Evolutionary conservation across 2,113 vertebrate genomes (phyloP).

Genomic region (Ornithorhynchus anatinus): DNA sequence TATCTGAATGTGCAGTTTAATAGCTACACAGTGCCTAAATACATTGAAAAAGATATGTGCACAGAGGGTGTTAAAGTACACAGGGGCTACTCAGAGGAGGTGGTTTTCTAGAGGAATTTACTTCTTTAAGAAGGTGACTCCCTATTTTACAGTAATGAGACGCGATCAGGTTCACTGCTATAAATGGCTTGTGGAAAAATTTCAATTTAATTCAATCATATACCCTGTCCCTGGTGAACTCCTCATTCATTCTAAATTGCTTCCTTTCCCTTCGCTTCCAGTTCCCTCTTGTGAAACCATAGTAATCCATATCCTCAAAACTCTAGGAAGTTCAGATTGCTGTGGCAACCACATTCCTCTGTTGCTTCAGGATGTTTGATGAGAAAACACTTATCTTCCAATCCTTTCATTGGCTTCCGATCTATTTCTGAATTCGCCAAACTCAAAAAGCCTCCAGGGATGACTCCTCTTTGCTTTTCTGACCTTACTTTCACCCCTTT

Average conservation of each 20-base stretch:
- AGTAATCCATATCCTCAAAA: not conserved
- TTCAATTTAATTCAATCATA: too few relatives aligned
- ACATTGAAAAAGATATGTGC: too few relatives aligned
- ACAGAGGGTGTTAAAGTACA: too few relatives aligned
- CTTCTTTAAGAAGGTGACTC: too few relatives aligned
- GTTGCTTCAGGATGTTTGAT: accelerated
- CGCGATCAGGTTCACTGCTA: too few relatives aligned
- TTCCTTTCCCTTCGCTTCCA: not conserved
- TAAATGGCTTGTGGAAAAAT: too few relatives aligned
- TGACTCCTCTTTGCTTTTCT: not conserved
- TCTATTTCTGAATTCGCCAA: not conserved
- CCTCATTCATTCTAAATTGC: not conserved
- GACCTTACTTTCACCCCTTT: not conserved
- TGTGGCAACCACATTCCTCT: not conserved
- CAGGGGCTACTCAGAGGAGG: too few relatives aligned
- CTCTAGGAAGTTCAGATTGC: not conserved
- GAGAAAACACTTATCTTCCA: not conserved
- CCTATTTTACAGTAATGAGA: too few relatives aligned
- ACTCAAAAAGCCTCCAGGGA: not conserved
- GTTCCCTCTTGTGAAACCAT: accelerated
- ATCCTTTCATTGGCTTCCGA: not conserved
- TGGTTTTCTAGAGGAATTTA: too few relatives aligned
- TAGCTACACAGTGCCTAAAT: too few relatives aligned
- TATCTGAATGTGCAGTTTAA: too few relatives aligned
- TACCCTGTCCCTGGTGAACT: not conserved